phyloP scores from a whole-genome alignment of 2,888 invertebrate genomes.

The Zygaena filipendulae region DNA sequence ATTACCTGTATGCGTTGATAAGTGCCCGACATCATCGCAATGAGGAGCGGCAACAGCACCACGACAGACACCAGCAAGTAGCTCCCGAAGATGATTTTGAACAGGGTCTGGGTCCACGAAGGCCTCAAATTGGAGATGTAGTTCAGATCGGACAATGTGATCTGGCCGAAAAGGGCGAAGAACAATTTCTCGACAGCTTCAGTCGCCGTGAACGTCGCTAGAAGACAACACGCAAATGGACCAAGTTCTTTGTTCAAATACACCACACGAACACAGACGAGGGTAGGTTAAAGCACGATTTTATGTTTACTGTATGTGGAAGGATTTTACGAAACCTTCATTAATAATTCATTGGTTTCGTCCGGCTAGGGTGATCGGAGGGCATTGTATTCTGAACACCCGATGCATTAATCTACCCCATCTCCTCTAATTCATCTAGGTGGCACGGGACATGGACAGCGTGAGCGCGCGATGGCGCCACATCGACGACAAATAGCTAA shows the following conservation, averaged over 20 bases:
- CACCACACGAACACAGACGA: slow-evolving; percentile 23
- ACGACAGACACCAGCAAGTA: slow-evolving; percentile 98
- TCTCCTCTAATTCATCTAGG: slow-evolving; percentile 29
- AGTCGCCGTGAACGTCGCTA: slow-evolving; percentile 88
- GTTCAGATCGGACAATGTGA: slow-evolving; percentile 85
- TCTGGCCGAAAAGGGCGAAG: slow-evolving; percentile 97
- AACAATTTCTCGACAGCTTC: slow-evolving; percentile 97
- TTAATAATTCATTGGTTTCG: no score
- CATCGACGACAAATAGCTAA: slow-evolving; percentile 60
- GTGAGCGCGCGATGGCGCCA: slow-evolving; percentile 45
- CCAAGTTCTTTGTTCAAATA: slow-evolving; percentile 36
- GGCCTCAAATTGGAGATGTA: slow-evolving; percentile 77
- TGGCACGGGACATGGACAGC: slow-evolving; percentile 49
- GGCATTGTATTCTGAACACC: no score
- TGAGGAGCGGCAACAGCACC: slow-evolving; percentile 97
- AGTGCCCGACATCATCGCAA: slow-evolving; percentile 99
- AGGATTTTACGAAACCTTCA: no score
- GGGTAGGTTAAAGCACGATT: slow-evolving; percentile 41
- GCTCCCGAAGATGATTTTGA: slow-evolving; percentile 93
- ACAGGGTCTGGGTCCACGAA: slow-evolving; percentile 85
- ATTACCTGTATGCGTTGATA: slow-evolving; percentile 98
- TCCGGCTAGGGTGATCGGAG: no score
- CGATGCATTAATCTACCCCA: slow-evolving; percentile 52
- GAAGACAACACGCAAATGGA: slow-evolving; percentile 61
- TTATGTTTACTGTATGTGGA: no score